Evolutionary conservation across 1,140 invertebrate genomes (phyloP).

Genomic region (Brachystomella parvula): DNA sequence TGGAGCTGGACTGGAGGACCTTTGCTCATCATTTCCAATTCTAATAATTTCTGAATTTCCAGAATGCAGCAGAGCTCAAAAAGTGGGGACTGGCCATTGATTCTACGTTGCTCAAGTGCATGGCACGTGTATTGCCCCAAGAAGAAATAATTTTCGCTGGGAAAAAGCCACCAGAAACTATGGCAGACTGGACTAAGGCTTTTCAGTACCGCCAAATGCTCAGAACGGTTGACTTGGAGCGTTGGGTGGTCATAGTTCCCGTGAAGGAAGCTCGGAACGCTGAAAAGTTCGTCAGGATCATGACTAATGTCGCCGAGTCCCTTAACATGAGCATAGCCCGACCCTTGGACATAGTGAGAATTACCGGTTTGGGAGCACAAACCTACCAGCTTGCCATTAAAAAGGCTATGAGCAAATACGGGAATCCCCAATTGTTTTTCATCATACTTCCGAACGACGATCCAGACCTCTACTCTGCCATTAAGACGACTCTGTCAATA

Average conservation of each 20-base stretch:
- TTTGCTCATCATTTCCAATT: neutral
- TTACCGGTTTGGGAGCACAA: slow-evolving; percentile 37
- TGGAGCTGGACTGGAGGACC: neutral
- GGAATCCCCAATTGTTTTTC: too few relatives aligned
- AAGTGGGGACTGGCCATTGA: neutral
- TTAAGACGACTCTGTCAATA: too few relatives aligned
- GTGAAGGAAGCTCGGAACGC: neutral
- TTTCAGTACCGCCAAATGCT: slow-evolving; percentile 21
- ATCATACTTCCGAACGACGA: too few relatives aligned
- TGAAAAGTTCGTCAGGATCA: slow-evolving; percentile 18
- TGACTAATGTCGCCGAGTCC: slow-evolving; percentile 14
- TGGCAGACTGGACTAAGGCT: slow-evolving; percentile 27
- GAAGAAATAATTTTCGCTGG: neutral
- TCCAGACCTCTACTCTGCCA: too few relatives aligned
- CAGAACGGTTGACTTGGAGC: neutral
- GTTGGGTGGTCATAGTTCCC: slow-evolving; percentile 19
- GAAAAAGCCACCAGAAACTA: slow-evolving; percentile 6
- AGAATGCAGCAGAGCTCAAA: neutral
- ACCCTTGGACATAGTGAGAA: neutral
- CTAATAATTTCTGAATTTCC: neutral
- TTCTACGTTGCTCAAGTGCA: neutral
- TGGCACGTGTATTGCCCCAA: neutral
- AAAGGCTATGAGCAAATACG: slow-evolving; percentile 43
- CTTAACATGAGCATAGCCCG: slow-evolving; percentile 10
- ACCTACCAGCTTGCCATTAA: slow-evolving; percentile 49